These are phyloP conservation scores for Cariama cristata DNA, from an alignment of 2,113 vertebrate genomes.

Conservation along the genomic window DNA sequence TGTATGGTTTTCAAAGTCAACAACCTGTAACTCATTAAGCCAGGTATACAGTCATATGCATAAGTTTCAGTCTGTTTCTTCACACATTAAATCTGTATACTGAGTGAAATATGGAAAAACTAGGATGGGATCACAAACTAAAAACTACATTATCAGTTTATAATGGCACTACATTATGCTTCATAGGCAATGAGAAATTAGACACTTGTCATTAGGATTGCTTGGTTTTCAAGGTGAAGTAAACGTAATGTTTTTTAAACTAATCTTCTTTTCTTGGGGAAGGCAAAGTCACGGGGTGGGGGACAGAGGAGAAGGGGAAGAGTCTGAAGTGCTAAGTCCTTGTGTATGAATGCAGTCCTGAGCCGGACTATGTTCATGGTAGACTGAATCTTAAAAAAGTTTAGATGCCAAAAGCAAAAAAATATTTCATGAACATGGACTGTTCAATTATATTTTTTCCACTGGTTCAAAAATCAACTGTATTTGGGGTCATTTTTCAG, in stretches of 20 bases:
- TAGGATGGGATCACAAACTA: background rate
- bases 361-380: background rate
- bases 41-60: background rate
- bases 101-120: background rate
- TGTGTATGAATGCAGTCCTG: rapidly evolving
- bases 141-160: background rate
- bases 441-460: background rate
- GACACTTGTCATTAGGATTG: background rate
- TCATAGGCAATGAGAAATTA: background rate
- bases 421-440: background rate
- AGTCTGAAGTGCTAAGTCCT: background rate
- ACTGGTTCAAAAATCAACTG: background rate
- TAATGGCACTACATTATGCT: background rate
- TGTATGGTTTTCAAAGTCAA: background rate
- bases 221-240: background rate
- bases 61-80: background rate
- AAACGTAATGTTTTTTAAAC: background rate
- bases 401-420: background rate
- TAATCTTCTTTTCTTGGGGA: background rate
- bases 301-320: background rate
- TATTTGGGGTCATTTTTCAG: background rate
- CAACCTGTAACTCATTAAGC: background rate
- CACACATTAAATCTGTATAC: background rate
- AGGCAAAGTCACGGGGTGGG: background rate
- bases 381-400: background rate